Conservation (phyloP, 2,888 invertebrate genomes). For the Oithona nana region DNA sequence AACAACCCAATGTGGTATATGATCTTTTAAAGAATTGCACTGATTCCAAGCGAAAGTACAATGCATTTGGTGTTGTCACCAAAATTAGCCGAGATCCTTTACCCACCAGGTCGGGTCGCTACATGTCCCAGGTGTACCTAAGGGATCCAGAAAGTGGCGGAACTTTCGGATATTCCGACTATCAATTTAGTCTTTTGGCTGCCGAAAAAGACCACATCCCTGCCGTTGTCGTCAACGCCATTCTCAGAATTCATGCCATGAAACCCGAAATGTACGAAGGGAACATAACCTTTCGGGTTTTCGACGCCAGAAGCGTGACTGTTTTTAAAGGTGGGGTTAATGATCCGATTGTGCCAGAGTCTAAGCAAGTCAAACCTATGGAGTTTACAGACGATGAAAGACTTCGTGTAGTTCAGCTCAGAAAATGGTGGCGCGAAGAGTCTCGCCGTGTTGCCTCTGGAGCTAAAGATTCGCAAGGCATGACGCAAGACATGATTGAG, state of each 20-base stretch:
- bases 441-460: background rate
- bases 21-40: background rate
- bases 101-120: background rate
- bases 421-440: background rate
- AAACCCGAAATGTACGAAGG: background rate
- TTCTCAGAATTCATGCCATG: background rate
- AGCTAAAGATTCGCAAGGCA: background rate
- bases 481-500: background rate
- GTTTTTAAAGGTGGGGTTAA: background rate
- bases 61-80: background rate
- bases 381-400: background rate
- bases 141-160: background rate
- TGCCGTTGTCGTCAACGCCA: background rate
- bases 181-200: background rate
- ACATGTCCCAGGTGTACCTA: background rate
- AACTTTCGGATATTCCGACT: background rate
- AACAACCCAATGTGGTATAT: too few species aligned
- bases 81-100: background rate
- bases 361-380: background rate
- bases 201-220: background rate
- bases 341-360: background rate
- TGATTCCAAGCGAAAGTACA: background rate
- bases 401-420: background rate
- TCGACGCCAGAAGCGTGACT: background rate
- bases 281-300: background rate